Conservation (phyloP, 2,888 invertebrate genomes). For the Leptopilina myrica region DNA sequence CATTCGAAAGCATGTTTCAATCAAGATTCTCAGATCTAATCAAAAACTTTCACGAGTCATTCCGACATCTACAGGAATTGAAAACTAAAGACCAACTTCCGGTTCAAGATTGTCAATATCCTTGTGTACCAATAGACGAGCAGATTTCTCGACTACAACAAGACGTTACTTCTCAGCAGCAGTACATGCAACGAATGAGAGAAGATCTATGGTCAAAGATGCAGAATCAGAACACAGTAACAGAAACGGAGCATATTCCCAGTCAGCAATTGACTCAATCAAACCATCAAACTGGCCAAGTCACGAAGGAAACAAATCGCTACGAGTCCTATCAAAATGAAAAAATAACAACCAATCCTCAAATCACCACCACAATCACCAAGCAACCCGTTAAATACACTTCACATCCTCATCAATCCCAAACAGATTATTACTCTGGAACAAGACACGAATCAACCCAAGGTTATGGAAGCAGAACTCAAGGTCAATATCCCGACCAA, state of each 20-base stretch:
- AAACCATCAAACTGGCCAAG: not conserved
- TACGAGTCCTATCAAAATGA: not conserved
- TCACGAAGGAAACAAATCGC: not conserved
- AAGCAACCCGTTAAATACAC: not conserved
- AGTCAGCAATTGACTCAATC: not conserved
- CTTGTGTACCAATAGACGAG: conserved; percentile 18
- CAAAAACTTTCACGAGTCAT: conserved; percentile 5
- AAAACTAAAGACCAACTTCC: conserved; percentile 15
- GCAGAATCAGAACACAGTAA: not conserved
- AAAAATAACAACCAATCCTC: not conserved
- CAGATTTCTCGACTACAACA: conserved; percentile 5
- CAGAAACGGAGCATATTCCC: not conserved
- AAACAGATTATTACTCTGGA: not conserved
- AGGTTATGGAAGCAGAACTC: not conserved
- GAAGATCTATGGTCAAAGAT: conserved; percentile 2
- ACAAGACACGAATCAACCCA: not conserved
- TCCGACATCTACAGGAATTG: conserved; percentile 14
- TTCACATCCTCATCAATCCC: not conserved
- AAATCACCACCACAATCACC: not conserved
- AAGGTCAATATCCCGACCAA: not conserved
- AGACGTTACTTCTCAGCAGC: not conserved
- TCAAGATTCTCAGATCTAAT: not conserved
- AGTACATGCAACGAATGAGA: conserved; percentile 12
- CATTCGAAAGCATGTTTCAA: conserved; percentile 23
- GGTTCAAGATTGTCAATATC: conserved; percentile 1